Percentiles rank a stretch among this genome's conserved stretches.
Evolutionary conservation across 2,113 vertebrate genomes (phyloP).

Genomic region (Tyrannus savana): DNA sequence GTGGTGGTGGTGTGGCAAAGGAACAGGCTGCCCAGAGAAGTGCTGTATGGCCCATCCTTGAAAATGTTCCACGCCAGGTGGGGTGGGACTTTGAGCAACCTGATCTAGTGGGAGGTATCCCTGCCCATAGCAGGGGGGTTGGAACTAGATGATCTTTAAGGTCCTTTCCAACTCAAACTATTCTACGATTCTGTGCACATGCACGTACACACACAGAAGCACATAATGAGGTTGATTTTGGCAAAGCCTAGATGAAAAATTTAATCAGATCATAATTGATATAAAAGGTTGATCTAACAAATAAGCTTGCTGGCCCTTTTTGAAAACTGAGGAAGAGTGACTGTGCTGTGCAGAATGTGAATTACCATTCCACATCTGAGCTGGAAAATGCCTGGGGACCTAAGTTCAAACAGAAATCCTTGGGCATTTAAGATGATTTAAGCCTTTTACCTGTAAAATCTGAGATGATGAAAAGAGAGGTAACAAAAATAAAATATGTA

Average conservation of each 20-base stretch:
- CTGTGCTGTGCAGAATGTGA: neutral
- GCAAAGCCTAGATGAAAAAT: neutral
- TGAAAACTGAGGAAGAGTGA: neutral
- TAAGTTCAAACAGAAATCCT: neutral
- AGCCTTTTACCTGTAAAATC: neutral
- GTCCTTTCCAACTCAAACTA: neutral
- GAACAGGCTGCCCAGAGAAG: neutral
- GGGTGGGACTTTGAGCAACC: neutral
- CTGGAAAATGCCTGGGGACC: neutral
- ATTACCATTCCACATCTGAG: fast-evolving
- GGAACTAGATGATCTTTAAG: neutral
- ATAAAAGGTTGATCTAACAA: neutral
- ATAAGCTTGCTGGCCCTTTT: neutral
- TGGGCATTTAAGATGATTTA: neutral
- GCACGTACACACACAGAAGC: neutral
- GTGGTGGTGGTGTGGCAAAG: neutral
- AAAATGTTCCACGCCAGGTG: neutral
- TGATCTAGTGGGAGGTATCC: neutral
- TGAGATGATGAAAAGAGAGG: neutral
- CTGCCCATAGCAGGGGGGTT: neutral
- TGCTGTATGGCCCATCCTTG: neutral
- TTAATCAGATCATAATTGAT: neutral
- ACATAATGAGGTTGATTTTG: neutral
- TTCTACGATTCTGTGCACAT: neutral
- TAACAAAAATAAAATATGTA: neutral